Conservation (phyloP, 2,888 invertebrate species). For the Anthophora plumipes region DNA sequence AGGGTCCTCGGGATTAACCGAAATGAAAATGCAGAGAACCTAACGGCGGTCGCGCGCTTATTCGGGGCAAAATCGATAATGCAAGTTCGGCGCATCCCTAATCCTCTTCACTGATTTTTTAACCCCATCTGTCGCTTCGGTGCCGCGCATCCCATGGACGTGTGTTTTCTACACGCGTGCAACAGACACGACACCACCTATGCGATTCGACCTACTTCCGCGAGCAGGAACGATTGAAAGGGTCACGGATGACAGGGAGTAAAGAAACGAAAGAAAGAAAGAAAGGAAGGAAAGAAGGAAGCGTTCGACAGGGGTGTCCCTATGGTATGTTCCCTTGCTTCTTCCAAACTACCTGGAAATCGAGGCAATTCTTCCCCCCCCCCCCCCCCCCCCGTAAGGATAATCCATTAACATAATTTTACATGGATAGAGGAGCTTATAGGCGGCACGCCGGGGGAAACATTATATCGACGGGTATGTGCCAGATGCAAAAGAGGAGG, state of each 20-base stretch:
- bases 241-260: conserved; percentile 21
- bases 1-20: conserved; percentile 76
- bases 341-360: conserved; percentile 73
- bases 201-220: conserved; percentile 77
- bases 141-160: conserved; percentile 67
- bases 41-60: conserved; percentile 60
- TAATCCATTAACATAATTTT: conserved; percentile 85
- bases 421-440: conserved; percentile 76
- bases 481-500: conserved; percentile 83
- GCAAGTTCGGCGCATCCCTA: conserved; percentile 81
- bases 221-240: conserved; percentile 73
- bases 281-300: conserved; percentile 36
- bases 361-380: conserved; percentile 65
- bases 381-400: conserved; percentile 76
- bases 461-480: conserved; percentile 79
- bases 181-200: conserved; percentile 65
- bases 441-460: conserved; percentile 71
- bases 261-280: conserved; percentile 26
- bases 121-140: conserved; percentile 83
- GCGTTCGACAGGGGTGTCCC: conserved; percentile 56
- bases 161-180: conserved; percentile 71
- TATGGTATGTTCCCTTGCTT: conserved; percentile 17
- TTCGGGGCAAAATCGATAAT: conserved; percentile 71
- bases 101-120: conserved; percentile 84
- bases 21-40: conserved; percentile 79